These are phyloP conservation scores for Cranoglanis bouderius DNA, from an alignment of 2,113 vertebrate species.

Conservation along the genomic window DNA sequence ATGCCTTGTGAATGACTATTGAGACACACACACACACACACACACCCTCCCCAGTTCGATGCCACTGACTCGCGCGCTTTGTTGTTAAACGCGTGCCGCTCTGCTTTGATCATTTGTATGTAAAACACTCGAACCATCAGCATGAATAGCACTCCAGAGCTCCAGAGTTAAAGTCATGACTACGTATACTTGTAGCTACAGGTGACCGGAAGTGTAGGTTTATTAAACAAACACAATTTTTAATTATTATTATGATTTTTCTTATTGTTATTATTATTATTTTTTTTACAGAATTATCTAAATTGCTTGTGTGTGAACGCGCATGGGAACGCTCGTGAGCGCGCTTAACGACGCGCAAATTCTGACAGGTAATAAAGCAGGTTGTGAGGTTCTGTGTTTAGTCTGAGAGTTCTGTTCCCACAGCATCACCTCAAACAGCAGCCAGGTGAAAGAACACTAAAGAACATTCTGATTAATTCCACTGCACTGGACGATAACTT, in stretches of 20 bases:
- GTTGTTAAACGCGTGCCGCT: not conserved
- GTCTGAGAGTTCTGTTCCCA: not conserved
- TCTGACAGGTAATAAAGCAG: not conserved
- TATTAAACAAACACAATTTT: not conserved
- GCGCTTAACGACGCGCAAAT: not conserved
- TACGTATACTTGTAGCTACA: not conserved
- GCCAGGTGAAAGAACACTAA: not conserved
- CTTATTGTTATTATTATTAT: too few relatives aligned
- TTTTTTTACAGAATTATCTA: too few relatives aligned
- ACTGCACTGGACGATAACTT: not conserved
- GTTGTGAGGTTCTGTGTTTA: not conserved
- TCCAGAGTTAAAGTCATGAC: not conserved
- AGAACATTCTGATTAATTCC: not conserved
- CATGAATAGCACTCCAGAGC: not conserved
- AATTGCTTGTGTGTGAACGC: not conserved
- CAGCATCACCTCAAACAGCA: not conserved
- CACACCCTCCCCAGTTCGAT: not conserved
- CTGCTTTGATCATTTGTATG: not conserved
- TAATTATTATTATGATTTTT: too few relatives aligned
- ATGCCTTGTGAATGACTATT: not conserved
- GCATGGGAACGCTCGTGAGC: not conserved
- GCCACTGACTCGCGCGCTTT: not conserved
- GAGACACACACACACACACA: not conserved
- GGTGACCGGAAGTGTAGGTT: not conserved
- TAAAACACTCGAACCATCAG: not conserved